Conservation (phyloP, 2,888 invertebrate species). For the Zygothrica quintamaculata region DNA sequence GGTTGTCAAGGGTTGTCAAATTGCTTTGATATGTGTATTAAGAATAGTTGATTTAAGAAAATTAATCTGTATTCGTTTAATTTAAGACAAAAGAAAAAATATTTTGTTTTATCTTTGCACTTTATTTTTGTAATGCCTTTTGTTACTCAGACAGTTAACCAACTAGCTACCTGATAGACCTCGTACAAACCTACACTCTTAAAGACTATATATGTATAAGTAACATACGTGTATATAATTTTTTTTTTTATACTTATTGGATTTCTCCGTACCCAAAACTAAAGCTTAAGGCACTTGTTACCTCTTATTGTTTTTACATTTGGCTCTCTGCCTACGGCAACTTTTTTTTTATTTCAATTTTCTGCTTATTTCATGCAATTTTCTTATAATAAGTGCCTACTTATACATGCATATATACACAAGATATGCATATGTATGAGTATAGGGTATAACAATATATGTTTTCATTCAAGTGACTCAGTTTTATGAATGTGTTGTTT, state of each 20-base stretch:
- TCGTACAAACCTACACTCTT: background rate
- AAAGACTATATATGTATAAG: background rate
- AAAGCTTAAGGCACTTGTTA: conserved; percentile 17
- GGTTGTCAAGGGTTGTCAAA: no score
- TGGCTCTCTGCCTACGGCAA: conserved; percentile 41
- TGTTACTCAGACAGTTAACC: conserved; percentile 24
- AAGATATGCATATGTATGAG: conserved; percentile 1
- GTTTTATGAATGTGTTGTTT: conserved; percentile 8
- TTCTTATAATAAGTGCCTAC: conserved; percentile 22
- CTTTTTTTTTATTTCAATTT: conserved; percentile 45
- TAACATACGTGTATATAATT: background rate
- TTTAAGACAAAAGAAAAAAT: no score
- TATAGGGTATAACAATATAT: background rate
- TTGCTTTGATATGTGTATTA: no score
- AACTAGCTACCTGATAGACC: conserved; percentile 21
- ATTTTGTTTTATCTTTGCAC: no score
- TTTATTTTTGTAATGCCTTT: conserved; percentile 22
- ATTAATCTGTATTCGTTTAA: background rate
- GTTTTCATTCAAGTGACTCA: conserved; percentile 47
- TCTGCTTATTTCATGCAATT: conserved; percentile 43
- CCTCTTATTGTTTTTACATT: conserved; percentile 38
- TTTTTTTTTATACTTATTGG: conserved; percentile 19
- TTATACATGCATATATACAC: background rate
- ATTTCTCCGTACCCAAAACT: conserved; percentile 42
- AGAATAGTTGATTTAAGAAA: background rate